Evolutionary conservation across 2,888 invertebrate genomes (phyloP), one percentile per base, ranked within the genome.

Genomic region (Drosophila imparisetae): DNA sequence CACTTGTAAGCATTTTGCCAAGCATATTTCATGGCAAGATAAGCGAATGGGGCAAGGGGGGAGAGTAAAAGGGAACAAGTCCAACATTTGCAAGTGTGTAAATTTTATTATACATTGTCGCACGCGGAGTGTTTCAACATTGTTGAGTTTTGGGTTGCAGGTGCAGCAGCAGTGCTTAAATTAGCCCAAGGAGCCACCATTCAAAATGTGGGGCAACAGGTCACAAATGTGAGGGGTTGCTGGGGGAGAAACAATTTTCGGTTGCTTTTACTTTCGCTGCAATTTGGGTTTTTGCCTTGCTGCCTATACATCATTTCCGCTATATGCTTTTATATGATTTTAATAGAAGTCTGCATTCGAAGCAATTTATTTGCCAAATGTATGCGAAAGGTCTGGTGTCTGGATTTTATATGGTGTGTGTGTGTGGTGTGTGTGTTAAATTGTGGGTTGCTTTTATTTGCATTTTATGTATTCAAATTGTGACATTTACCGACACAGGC

Each of bases 401-500:
- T 38, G 63, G 53, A 57, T 42, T 58, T 58, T 15, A 59, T 45
- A 66, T 50, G 62, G 62, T 38, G 50, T 38, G 3, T 27, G 49
- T 18, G 34, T 52, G 52, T 24, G 29, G 34, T 1, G 24, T 49
- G 53, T 30, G 52, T 21, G 52, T 45, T 30, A 55, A 72, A 57
- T 68, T 62, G 68, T 64, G 48, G 68, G 55, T 68, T 80, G 74
- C 66, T 80, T 71, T 71, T 83, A 85, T 85, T 85, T 85, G 84
- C 84, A 85, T 85, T 85, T 87, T 87, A 87, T 85, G 86, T 85
- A 85, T 87, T 85, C 83, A 87, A 86, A 86, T 86, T 86, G 86
- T 86, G 88, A 85, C 88, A 88, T 85, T 85, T 88, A 78, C 88
- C 81, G 62, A 81, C 71, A 71, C 66, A 67, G 61, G 80, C 61